Conservation (phyloP, 2,888 invertebrate species). For the Dilophus febrilis region DNA sequence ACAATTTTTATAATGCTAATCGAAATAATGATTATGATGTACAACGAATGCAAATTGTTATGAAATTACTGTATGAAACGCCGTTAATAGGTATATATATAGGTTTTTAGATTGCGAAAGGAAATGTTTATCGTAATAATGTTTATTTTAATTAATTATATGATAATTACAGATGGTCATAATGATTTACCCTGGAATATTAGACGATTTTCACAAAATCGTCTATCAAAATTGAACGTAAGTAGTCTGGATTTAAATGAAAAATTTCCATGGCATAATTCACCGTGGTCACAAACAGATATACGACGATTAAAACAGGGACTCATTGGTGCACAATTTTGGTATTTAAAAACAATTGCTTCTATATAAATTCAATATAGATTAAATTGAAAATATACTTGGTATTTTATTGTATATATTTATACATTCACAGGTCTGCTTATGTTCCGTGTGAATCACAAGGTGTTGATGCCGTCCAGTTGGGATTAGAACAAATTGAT, state of each 20-base stretch:
- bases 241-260: slow-evolving; percentile 24
- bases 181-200: slow-evolving; percentile 84
- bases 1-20: too few species aligned
- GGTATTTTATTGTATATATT: neutral
- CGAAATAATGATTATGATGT: slow-evolving; percentile 12
- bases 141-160: neutral
- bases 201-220: slow-evolving; percentile 72
- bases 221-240: slow-evolving; percentile 34
- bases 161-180: slow-evolving; percentile 41
- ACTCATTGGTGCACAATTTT: slow-evolving; percentile 78
- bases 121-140: neutral
- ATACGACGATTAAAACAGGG: slow-evolving; percentile 68
- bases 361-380: neutral
- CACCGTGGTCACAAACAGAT: slow-evolving; percentile 86
- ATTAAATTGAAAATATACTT: neutral
- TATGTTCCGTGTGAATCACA: slow-evolving; percentile 74
- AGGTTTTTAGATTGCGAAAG: neutral
- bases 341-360: slow-evolving; percentile 31
- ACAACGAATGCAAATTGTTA: slow-evolving; percentile 28
- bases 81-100: slow-evolving; percentile 19
- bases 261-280: slow-evolving; percentile 63
- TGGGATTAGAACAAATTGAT: slow-evolving; percentile 74
- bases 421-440: slow-evolving; percentile 37
- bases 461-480: slow-evolving; percentile 66
- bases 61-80: slow-evolving; percentile 26